Evolutionary conservation across 2,797 vertebrate species (phyloP).

Genomic region (Cossypha heuglini): DNA sequence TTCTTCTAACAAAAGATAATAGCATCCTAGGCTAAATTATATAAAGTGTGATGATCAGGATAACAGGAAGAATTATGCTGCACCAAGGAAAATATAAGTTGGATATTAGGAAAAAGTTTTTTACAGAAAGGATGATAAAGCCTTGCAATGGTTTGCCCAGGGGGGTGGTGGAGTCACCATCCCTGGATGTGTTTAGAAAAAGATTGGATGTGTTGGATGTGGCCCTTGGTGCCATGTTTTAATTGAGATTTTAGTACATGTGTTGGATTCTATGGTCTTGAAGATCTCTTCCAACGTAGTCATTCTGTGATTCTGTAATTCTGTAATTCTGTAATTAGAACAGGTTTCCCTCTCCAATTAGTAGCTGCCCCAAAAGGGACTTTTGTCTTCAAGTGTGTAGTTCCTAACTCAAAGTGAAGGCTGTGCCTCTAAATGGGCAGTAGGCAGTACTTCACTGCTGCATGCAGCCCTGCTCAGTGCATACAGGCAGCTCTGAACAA

Average conservation of each 20-base stretch:
- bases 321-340: neutral
- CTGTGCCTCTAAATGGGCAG: neutral
- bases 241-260: no score
- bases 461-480: neutral
- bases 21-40: neutral
- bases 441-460: neutral
- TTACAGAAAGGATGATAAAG: no score
- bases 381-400: neutral
- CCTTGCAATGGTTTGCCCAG: no score
- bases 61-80: neutral
- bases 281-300: no score
- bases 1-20: neutral
- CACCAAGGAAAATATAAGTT: no score
- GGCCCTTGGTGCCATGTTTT: no score
- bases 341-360: neutral
- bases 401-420: neutral
- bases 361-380: neutral
- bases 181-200: no score
- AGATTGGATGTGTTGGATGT: no score
- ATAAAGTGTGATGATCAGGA: neutral
- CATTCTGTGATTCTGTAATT: no score
- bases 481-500: neutral
- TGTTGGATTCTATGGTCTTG: no score
- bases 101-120: no score
- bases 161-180: no score